phyloP scores from a whole-genome alignment of 35 echinoderm and acorn worm genomes.

The Apostichopus japonicus region DNA sequence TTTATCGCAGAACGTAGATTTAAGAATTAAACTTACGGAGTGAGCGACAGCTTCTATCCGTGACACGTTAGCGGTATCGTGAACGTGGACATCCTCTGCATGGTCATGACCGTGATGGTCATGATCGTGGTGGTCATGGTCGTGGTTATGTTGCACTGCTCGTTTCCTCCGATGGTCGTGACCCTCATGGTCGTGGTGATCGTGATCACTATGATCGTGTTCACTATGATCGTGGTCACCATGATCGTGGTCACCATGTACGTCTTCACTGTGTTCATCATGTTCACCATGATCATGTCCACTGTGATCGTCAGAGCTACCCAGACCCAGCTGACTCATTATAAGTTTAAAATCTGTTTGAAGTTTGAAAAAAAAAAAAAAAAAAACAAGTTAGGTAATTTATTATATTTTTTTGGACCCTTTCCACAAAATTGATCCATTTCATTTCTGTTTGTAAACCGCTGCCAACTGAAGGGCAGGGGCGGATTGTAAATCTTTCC shows the following conservation, averaged over 20 bases:
- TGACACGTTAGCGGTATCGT: background rate
- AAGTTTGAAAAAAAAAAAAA: background rate
- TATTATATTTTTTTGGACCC: too few species aligned
- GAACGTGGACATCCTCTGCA: background rate
- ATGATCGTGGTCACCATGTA: background rate
- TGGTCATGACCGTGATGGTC: background rate
- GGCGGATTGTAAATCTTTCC: too few species aligned
- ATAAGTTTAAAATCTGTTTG: constrained; percentile 7
- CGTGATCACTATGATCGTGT: background rate
- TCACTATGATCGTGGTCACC: background rate
- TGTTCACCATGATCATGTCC: background rate
- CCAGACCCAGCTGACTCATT: background rate
- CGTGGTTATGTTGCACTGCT: background rate
- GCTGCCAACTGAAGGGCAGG: too few species aligned
- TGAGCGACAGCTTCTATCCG: background rate
- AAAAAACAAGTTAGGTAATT: too few species aligned
- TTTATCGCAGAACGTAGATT: background rate
- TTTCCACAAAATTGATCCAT: too few species aligned
- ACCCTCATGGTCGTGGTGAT: too few species aligned
- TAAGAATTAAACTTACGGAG: background rate
- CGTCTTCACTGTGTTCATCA: background rate
- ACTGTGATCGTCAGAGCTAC: background rate
- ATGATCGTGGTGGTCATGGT: background rate
- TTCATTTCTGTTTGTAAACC: too few species aligned
- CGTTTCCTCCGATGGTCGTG: constrained; percentile 6